phyloP scores from a whole-genome alignment of 2,797 vertebrate species.

The Odontamblyopus lacepedii region DNA sequence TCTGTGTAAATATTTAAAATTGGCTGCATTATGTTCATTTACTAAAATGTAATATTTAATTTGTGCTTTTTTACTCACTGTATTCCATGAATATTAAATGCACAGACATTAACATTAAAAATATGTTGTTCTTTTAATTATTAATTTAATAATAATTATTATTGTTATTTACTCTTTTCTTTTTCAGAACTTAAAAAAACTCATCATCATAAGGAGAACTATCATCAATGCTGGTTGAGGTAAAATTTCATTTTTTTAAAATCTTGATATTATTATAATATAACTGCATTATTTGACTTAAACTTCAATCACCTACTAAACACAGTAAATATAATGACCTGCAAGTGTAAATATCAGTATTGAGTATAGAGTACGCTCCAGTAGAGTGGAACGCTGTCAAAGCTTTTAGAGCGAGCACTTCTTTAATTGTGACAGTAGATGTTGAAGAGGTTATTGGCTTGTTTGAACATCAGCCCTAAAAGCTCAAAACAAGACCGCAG shows the following conservation, averaged over 20 bases:
- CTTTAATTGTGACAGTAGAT: slow-evolving; percentile 70
- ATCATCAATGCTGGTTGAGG: slow-evolving; percentile 20
- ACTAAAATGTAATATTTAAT: neutral
- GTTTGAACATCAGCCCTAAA: slow-evolving; percentile 66
- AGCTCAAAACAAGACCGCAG: slow-evolving; percentile 77
- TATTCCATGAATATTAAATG: neutral
- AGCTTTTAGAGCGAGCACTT: slow-evolving; percentile 68
- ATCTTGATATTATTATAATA: neutral
- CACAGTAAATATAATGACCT: neutral
- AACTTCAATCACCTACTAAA: neutral
- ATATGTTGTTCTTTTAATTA: neutral
- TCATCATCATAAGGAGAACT: slow-evolving; percentile 2
- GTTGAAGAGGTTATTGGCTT: slow-evolving; percentile 59
- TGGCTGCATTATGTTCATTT: neutral
- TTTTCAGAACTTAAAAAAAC: slow-evolving; percentile 33
- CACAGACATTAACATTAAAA: neutral
- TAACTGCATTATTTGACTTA: neutral
- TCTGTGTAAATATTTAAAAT: neutral
- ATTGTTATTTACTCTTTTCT: slow-evolving; percentile 2
- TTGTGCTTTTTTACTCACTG: neutral
- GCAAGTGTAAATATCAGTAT: neutral
- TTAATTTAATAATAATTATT: neutral
- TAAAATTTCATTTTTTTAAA: slow-evolving; percentile 27
- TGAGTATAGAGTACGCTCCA: neutral
- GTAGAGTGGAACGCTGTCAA: slow-evolving; percentile 41